Percentiles rank a stretch among this genome's conserved stretches.
phyloP scores from a whole-genome alignment of 2,888 invertebrate species.

The Micoletzkya japonica region DNA sequence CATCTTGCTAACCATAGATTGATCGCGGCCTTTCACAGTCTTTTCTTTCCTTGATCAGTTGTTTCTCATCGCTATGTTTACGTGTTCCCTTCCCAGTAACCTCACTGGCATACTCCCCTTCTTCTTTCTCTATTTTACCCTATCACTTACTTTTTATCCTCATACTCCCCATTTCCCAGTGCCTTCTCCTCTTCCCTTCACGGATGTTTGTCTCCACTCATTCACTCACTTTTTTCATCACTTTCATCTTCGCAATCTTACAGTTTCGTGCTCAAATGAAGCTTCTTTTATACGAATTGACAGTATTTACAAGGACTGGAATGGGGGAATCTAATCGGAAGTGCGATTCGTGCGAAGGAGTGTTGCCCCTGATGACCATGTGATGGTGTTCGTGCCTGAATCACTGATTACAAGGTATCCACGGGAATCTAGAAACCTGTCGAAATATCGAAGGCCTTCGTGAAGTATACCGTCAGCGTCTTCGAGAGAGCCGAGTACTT shows the following conservation, averaged over 20 bases:
- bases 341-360: slow-evolving; percentile 1
- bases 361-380: not conserved
- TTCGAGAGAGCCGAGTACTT: slow-evolving; percentile 11
- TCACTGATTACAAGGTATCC: not conserved
- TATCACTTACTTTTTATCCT: not conserved
- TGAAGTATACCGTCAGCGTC: slow-evolving; percentile 19
- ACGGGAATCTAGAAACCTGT: not conserved
- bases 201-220: no score
- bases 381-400: slow-evolving; percentile 15
- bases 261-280: not conserved
- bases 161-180: not conserved
- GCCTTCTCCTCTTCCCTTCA: not conserved
- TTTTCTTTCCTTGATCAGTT: not conserved
- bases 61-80: not conserved
- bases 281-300: not conserved
- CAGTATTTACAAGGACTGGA: not conserved
- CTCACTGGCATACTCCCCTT: not conserved
- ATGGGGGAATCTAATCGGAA: no score
- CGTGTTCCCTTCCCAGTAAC: not conserved
- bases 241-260: not conserved
- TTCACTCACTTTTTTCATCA: not conserved
- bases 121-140: not conserved
- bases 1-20: not conserved
- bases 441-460: slow-evolving; percentile 9
- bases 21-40: not conserved